phyloP scores from a whole-genome alignment of 2,113 vertebrate species.

The Lepisosteus osseus region DNA sequence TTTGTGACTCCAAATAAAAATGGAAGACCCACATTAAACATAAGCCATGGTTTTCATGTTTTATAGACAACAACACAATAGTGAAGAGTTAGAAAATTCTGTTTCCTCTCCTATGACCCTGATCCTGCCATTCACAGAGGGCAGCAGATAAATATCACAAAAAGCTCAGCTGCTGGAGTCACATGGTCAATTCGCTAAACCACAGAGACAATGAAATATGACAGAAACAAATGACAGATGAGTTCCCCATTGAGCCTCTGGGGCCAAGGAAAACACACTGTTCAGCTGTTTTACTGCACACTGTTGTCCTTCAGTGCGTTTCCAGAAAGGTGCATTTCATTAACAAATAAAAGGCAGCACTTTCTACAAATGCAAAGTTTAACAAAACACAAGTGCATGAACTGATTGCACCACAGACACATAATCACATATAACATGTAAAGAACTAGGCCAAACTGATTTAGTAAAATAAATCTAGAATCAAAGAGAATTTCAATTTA shows the following conservation, averaged over 20 bases:
- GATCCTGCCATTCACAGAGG: conserved; percentile 34
- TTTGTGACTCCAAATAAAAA: conserved; percentile 38
- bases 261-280: conserved; percentile 31
- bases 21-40: conserved; percentile 46
- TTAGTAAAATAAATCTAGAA: conserved; percentile 31
- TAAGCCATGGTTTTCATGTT: conserved; percentile 44
- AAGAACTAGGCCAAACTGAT: neutral
- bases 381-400: too few relatives aligned
- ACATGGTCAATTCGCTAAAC: conserved; percentile 16
- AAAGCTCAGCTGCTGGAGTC: neutral
- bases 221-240: conserved; percentile 31
- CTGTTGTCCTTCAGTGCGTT: conserved; percentile 24
- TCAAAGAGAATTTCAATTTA: conserved; percentile 35
- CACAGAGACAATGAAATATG: conserved; percentile 40
- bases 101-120: conserved; percentile 28
- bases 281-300: conserved; percentile 51
- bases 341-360: neutral
- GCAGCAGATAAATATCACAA: conserved; percentile 26
- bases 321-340: conserved; percentile 50
- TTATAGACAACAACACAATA: conserved; percentile 65
- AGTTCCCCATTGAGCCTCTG: conserved; percentile 46
- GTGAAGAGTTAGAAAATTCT: conserved; percentile 58
- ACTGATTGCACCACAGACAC: too few relatives aligned
- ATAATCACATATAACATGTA: too few relatives aligned
- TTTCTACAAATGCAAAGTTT: neutral